These are phyloP conservation scores for Lordiphosa andalusiaca DNA, from an alignment of 2,888 invertebrate species.

Conservation along the genomic window DNA sequence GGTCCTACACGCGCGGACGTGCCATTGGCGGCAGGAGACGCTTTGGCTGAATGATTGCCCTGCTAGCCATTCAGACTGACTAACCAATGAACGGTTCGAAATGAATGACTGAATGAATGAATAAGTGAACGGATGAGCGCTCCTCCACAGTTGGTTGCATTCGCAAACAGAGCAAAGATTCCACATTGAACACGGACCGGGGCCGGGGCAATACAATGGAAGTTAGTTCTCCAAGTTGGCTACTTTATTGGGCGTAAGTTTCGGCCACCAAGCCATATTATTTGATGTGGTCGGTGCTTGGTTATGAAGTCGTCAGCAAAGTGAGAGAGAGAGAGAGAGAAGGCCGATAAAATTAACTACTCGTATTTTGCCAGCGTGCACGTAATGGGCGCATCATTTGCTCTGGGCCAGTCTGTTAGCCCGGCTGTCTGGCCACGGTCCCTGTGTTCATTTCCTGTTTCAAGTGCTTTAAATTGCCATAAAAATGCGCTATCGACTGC, in stretches of 20 bases:
- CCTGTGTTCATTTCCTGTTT: slow-evolving; percentile 53
- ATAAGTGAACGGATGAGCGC: slow-evolving; percentile 74
- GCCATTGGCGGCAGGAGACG: slow-evolving; percentile 39
- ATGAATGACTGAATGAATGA: slow-evolving; percentile 74
- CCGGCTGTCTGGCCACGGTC: slow-evolving; percentile 15
- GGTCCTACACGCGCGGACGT: slow-evolving; percentile 26
- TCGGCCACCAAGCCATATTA: slow-evolving; percentile 49
- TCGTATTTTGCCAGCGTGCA: slow-evolving; percentile 54
- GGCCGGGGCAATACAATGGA: slow-evolving; percentile 56
- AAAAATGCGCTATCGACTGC: slow-evolving; percentile 63
- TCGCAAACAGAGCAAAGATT: slow-evolving; percentile 44
- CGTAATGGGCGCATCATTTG: slow-evolving; percentile 70
- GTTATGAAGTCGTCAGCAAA: slow-evolving; percentile 64
- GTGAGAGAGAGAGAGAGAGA: slow-evolving; percentile 27
- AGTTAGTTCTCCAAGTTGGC: slow-evolving; percentile 69
- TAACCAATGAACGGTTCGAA: slow-evolving; percentile 70
- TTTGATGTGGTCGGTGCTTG: slow-evolving; percentile 61
- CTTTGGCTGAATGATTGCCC: slow-evolving; percentile 64
- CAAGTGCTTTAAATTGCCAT: slow-evolving; percentile 70
- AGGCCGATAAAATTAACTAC: slow-evolving; percentile 67
- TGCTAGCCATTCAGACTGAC: slow-evolving; percentile 64
- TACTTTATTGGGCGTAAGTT: slow-evolving; percentile 72
- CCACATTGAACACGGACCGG: slow-evolving; percentile 59
- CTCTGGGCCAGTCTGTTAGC: slow-evolving; percentile 25
- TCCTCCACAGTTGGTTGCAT: slow-evolving; percentile 70